Evolutionary conservation across 2,113 vertebrate species (phyloP), one percentile per base, ranked within the genome.

Genomic region (Ptilorrhoa leucosticta): DNA sequence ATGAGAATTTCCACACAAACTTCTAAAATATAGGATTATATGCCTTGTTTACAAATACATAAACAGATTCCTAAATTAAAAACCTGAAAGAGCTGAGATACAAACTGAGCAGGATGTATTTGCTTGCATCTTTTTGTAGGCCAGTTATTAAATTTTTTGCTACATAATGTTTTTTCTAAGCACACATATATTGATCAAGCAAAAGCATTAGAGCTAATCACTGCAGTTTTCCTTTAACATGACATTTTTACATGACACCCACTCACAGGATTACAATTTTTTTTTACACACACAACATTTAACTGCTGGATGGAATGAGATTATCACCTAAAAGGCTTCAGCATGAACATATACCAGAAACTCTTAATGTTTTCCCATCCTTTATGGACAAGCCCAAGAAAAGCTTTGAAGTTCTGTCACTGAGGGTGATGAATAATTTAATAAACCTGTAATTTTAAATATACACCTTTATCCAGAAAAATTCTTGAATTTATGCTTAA

Each of bases 271-370:
- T 95, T 75, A 96, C 77, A 83, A 83, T 87, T 97, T 95, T 94
- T 81, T 97, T 97, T 88, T 96, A 94, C 61, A 97, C 16, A 30
- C 63, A 91, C 72, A 97, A 92, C 90, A 96, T 94, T 90, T 97
- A 83, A 87, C 94, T 93, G 63, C 66, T 96, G 11, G 14, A 81
- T 94, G 24, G 83, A 96, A 96, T 94, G 77, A 97, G 94, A 94
- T 96, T 96, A 95, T 79, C 40, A 93, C 44, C 37, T 93, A 69
- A 81, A 82, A 90, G 66, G 47, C 39, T 94, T 78, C 78, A 92
- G 61, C 61, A 73, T 4, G 42, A 91, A 88, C 26, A 6, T 61
- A 58, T 40, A 78, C 51, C 7, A 54, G 77, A 88, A 92, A 88
- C 16, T 76, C 21, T 60, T 60, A 79, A 88, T 81, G 60, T 93